Percentiles rank a stretch among this genome's conserved stretches.
phyloP scores from a whole-genome alignment of 2,888 invertebrate genomes.

The Augiades crinisus region DNA sequence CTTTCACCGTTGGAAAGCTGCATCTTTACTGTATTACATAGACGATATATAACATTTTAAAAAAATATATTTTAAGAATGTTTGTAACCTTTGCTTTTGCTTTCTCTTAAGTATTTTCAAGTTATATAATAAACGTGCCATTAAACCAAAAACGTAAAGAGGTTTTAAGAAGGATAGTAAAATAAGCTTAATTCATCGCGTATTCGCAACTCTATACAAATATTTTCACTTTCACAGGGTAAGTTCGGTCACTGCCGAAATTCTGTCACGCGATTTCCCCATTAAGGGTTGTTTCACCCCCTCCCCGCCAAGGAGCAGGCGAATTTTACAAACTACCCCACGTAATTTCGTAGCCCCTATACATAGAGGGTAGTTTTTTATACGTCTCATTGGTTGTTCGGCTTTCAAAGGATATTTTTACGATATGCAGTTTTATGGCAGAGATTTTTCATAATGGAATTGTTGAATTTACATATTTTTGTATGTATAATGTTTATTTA shows the following conservation, averaged over 20 bases:
- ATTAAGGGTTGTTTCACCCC: slow-evolving; percentile 73
- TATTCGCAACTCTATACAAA: slow-evolving; percentile 55
- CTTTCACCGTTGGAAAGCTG: too few species aligned
- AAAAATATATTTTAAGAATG: too few species aligned
- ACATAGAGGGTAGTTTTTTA: slow-evolving; percentile 55
- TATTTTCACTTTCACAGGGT: slow-evolving; percentile 78
- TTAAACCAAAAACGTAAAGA: too few species aligned
- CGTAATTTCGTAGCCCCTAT: slow-evolving; percentile 62
- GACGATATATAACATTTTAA: too few species aligned
- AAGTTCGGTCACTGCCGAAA: slow-evolving; percentile 78
- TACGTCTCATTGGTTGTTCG: slow-evolving; percentile 46
- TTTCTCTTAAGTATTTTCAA: too few species aligned
- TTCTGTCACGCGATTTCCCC: slow-evolving; percentile 80
- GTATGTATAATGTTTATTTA: background rate
- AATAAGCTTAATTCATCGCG: slow-evolving; percentile 1
- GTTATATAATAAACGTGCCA: too few species aligned
- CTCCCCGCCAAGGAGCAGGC: slow-evolving; percentile 57
- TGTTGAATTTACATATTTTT: slow-evolving; percentile 8
- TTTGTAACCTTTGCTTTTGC: too few species aligned
- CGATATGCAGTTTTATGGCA: slow-evolving; percentile 53
- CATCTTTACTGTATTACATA: too few species aligned
- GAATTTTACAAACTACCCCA: slow-evolving; percentile 77
- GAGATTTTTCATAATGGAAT: slow-evolving; percentile 45
- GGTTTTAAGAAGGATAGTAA: too few species aligned
- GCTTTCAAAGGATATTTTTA: slow-evolving; percentile 55